Evolutionary conservation across 2,113 vertebrate genomes (phyloP).

Genomic region (Psilopogon haemacephalus): DNA sequence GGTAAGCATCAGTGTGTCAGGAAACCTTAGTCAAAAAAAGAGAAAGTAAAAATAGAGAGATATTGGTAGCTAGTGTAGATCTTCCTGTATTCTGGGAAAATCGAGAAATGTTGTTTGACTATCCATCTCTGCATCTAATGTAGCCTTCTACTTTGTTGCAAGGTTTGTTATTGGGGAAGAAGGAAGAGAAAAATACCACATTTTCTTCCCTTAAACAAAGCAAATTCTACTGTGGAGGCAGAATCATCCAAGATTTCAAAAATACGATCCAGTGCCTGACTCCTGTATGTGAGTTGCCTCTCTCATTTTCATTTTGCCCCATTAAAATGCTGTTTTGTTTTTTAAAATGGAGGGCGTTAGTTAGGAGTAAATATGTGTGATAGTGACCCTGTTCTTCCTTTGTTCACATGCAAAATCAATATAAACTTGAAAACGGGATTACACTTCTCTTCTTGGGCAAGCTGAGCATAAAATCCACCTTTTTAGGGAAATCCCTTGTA

Average conservation of each 20-base stretch:
- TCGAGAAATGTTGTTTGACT: neutral
- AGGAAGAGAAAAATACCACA: neutral
- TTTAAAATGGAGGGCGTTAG: neutral
- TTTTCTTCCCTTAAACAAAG: neutral
- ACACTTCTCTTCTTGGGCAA: neutral
- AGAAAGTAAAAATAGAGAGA: neutral
- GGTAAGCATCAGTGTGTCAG: neutral
- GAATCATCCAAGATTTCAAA: neutral
- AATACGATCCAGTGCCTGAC: neutral
- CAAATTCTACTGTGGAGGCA: neutral
- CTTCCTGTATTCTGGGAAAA: neutral
- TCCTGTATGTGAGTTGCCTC: neutral
- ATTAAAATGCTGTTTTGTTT: neutral
- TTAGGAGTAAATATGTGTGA: neutral
- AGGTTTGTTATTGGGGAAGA: neutral
- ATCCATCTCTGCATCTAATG: neutral
- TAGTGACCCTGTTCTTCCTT: neutral
- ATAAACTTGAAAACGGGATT: neutral
- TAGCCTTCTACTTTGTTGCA: neutral
- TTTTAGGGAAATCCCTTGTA: neutral
- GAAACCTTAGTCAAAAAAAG: neutral
- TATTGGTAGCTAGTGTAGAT: neutral
- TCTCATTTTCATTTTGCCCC: neutral
- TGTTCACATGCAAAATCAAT: neutral
- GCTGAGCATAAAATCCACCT: neutral